Percentiles rank a stretch among this genome's conserved stretches.
Conservation (phyloP, 2,888 invertebrate species). For the Julus scandinavius region DNA sequence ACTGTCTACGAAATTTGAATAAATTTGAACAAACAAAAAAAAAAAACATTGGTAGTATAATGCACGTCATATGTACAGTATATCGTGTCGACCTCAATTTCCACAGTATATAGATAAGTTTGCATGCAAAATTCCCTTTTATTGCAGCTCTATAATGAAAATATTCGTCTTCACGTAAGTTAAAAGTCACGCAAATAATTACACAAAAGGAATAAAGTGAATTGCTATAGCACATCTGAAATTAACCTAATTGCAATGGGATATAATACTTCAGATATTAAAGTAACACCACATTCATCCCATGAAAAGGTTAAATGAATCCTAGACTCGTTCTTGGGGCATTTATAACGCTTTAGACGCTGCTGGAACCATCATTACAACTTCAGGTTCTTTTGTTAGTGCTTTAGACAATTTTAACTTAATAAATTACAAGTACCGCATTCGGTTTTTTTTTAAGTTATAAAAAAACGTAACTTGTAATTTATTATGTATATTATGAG, state of each 20-base stretch:
- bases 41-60: not conserved
- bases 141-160: not conserved
- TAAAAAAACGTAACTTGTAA: not conserved
- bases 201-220: not conserved
- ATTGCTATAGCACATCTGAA: not conserved
- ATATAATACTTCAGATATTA: not conserved
- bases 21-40: not conserved
- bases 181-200: constrained; percentile 40
- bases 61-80: not conserved
- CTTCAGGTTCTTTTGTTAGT: constrained; percentile 3
- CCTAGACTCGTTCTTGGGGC: not conserved
- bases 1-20: not conserved
- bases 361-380: not conserved
- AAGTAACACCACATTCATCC: not conserved
- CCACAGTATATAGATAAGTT: not conserved
- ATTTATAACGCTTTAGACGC: not conserved
- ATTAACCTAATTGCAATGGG: not conserved
- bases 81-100: constrained; percentile 24
- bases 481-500: not conserved
- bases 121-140: constrained; percentile 15
- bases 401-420: not conserved
- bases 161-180: not conserved
- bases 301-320: not conserved
- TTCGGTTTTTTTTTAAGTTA: too few species aligned
- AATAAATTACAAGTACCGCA: too few species aligned